Base-by-base conservation (phyloP, 2,888 invertebrate species). In the Hartigia nigra region DNA sequence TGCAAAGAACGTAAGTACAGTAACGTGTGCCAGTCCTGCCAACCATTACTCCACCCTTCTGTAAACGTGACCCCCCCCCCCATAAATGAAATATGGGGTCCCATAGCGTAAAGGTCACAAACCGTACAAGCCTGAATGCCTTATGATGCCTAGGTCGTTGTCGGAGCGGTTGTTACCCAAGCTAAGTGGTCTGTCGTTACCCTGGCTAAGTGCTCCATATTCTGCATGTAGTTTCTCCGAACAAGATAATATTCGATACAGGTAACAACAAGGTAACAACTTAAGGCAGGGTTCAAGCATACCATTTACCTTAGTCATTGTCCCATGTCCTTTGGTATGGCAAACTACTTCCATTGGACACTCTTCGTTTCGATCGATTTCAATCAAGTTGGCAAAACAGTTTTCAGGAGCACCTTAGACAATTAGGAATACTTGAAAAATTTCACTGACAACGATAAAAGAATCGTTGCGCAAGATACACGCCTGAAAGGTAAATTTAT, bases 111-210 rank as follows among this genome's bases (percentile, higher is more conserved):
- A 87, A 87, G 87, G 87, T 88, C 88, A 87, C 84, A 85, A 88
- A 86, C 86, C 86, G 85, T 78, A 82, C 75, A 79, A 85, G 79
- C 80, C 79, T 74, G 78, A 81, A 81, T 78, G 76, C 79, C 79
- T 81, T 78, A 84, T 78, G 85, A 83, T 84, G 82, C 76, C 80
- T 78, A 74, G 83, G 81, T 84, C 81, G 77, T 80, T 72, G 84
- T 83, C 80, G 85, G 84, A 84, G 84, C 85, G 88, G 86, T 89
- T 86, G 87, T 89, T 89, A 88, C 85, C 86, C 87, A 82, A 82
- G 82, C 83, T 89, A 89, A 89, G 87, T 87, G 87, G 83, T 77
- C 78, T 77, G 82, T 84, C 85, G 86, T 88, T 87, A 85, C 84
- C 84, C 79, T 81, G 85, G 81, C 84, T 86, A 86, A 87, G 84